A percentile compares a stretch with the other conserved stretches of the same genome.
phyloP scores from a whole-genome alignment of 1,140 invertebrate species.

The Bicyclus anynana region DNA sequence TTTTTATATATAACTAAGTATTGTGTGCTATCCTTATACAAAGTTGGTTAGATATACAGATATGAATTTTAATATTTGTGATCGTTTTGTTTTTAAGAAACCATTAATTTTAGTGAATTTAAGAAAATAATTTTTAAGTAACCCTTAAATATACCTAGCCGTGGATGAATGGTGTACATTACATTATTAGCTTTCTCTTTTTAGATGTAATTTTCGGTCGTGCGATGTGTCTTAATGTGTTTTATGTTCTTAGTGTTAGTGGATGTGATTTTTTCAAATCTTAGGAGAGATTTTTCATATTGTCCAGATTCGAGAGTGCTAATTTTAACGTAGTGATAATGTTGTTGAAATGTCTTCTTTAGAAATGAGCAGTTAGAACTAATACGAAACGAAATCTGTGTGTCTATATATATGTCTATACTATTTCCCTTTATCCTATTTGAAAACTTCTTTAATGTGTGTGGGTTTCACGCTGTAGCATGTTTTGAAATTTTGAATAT shows the following conservation, averaged over 20 bases:
- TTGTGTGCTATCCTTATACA: conserved; percentile 67
- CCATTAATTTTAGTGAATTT: conserved; percentile 47
- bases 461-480: conserved; percentile 43
- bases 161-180: conserved; percentile 56
- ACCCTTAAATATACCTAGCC: conserved; percentile 17
- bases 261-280: conserved; percentile 55
- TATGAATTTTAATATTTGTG: conserved; percentile 61
- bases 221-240: conserved; percentile 52
- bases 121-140: conserved; percentile 42
- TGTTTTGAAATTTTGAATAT: conserved; percentile 28
- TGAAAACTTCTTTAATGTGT: conserved; percentile 38
- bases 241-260: conserved; percentile 28
- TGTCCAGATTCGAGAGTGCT: conserved; percentile 43
- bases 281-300: conserved; percentile 52
- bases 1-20: conserved; percentile 73
- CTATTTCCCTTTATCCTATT: conserved; percentile 37
- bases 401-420: conserved; percentile 44
- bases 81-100: conserved; percentile 57
- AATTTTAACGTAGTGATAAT: conserved; percentile 47
- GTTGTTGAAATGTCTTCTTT: conserved; percentile 46
- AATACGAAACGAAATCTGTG: conserved; percentile 40
- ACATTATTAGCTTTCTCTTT: conserved; percentile 50
- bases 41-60: conserved; percentile 62
- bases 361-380: conserved; percentile 38
- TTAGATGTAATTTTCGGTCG: conserved; percentile 58